Percentiles rank a stretch among this genome's conserved stretches.
These are phyloP conservation scores for Sinella curviseta DNA, from an alignment of 1,140 invertebrate genomes.

Conservation along the genomic window DNA sequence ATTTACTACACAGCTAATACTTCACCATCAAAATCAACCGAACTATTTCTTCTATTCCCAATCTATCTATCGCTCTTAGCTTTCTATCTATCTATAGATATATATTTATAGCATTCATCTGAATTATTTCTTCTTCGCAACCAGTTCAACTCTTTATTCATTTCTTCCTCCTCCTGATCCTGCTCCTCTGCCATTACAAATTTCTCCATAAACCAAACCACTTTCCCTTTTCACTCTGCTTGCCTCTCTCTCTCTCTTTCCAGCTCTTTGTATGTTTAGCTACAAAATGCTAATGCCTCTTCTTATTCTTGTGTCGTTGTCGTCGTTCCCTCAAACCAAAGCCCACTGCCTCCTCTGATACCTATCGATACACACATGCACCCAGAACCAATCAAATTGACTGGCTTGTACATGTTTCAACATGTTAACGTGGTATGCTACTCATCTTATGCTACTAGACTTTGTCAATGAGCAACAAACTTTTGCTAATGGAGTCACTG, in stretches of 20 bases:
- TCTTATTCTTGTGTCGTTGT: conserved; percentile 24
- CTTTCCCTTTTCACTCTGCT: neutral
- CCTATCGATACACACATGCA: too few species aligned
- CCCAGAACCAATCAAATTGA: too few species aligned
- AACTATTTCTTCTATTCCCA: neutral
- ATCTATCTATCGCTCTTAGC: too few species aligned
- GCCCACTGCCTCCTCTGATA: too few species aligned
- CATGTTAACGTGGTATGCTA: too few species aligned
- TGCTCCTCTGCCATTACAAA: conserved; percentile 37
- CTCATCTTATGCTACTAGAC: too few species aligned
- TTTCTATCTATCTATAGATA: neutral
- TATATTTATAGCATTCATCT: neutral
- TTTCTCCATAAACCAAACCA: too few species aligned
- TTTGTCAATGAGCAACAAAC: too few species aligned
- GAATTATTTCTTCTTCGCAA: neutral
- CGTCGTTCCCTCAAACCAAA: conserved; percentile 36
- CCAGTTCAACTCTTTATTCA: neutral
- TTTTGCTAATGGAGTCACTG: too few species aligned
- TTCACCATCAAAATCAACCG: neutral
- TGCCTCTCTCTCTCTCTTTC: neutral
- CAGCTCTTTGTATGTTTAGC: neutral
- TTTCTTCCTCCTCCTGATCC: neutral
- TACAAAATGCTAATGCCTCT: conserved; percentile 33
- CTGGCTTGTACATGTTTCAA: too few species aligned
- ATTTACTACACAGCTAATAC: conserved; percentile 9